Evolutionary conservation across 2,113 vertebrate genomes (phyloP), one percentile per base, ranked within the genome.

Genomic region (Cyprinodon tularosa): DNA sequence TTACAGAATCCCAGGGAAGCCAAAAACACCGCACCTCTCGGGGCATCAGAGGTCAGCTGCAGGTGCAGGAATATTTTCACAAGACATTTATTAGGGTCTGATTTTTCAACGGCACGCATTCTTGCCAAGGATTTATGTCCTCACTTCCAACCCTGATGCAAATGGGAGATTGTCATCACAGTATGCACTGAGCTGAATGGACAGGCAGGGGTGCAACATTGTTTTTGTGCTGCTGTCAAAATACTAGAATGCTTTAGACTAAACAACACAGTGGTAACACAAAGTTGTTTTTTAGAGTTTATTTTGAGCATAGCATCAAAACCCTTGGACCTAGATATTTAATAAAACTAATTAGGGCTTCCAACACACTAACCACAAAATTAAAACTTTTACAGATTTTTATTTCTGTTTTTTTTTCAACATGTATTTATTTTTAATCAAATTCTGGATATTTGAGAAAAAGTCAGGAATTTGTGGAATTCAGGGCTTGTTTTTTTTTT

Each of bases 141-240:
- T 86, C 74, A 66, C 80, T 78, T 80, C 80, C 74, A 86, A 61
- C 61, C 44, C 68, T n/a, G 74, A 80, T 44, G 75, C 69, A 65
- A 81, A 78, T 62, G 40, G 0, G 3, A 80, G 59, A 78, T 69
- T 57, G 78, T 38, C 53, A 84, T 83, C 62, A 9, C 71, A 42
- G 72, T 11, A 17, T 68, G 66, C 72, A n/a, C 9, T 20, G 47
- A 76, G 77, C 62, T 86, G 88, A 80, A 78, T 65, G 82, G 36
- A 86, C 81, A 84, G 86, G 84, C 85, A 79, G 62, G 71, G 77
- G 83, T 84, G 78, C 0, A 80, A 89, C 39, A 75, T 64, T 7
- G 77, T 89, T 91, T 86, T 88, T 86, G 78, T 76, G 45, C 22
- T 22, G 53, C 77, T 93, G 91, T 93, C 91, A 92, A 91, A 93